Conservation (phyloP, 2,113 vertebrate species). For the Saguinus imperator region DNA sequence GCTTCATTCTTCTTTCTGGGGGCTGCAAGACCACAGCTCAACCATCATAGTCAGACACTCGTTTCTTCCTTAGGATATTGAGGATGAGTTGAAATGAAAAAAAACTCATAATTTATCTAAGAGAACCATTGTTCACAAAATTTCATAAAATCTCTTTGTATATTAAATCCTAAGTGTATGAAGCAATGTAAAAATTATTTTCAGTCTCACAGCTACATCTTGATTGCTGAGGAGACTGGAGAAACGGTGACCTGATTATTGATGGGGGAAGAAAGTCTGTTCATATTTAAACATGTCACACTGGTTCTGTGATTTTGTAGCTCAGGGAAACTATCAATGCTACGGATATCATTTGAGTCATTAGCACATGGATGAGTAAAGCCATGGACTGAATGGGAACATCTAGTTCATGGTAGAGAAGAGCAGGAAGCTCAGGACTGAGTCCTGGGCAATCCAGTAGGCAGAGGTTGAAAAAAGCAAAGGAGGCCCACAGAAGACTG, state of each 20-base stretch:
- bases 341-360: neutral
- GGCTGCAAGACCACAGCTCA: neutral
- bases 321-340: neutral
- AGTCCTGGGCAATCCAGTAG: neutral
- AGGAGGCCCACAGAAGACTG: neutral
- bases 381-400: neutral
- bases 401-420: neutral
- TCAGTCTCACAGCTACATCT: neutral
- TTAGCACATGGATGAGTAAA: neutral
- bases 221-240: neutral
- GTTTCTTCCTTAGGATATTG: neutral
- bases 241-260: neutral
- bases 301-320: neutral
- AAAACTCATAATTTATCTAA: neutral
- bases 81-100: neutral
- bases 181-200: conserved; percentile 1
- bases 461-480: neutral
- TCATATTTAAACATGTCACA: neutral
- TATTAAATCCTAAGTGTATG: neutral
- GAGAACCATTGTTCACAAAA: neutral
- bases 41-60: neutral
- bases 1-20: neutral
- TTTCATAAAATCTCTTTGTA: neutral
- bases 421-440: neutral
- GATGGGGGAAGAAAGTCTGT: neutral